Evolutionary conservation across 2,888 invertebrate species (phyloP), one percentile per base, ranked within the genome.

Genomic region (Xylota sylvarum): DNA sequence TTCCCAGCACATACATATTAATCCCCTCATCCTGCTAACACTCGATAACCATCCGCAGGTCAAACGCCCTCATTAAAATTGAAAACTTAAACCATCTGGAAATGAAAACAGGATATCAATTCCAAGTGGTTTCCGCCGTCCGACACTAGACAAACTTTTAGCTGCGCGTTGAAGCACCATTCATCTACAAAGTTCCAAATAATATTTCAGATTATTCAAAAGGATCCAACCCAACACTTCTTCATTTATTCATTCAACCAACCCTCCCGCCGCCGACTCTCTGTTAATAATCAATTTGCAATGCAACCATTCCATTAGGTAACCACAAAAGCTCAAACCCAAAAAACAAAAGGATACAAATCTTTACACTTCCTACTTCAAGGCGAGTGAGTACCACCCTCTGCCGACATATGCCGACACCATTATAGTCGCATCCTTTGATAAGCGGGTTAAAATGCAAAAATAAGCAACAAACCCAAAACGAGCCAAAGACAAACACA

Each of bases 401-500:
- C 7, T 35, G 40, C 12, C 46, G 6, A 27, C 70, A 67, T 46
- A 55, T 58, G 32, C 74, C 64, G 23, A 64, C 55, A 35, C 56
- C 14, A 19, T 70, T 32, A 46, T 14, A 62, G 19, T 62, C 52
- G 35, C 37, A 77, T 65, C 82, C 77, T 70, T 77, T 77, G 64
- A 81, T 55, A 70, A 70, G 30, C n/a, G 37, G 19, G 70, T 62
- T 35, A 30, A 64, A 55, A 67, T 62, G 60, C 30, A 69, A 83
- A 74, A 77, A 62, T 65, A 65, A 56, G 19, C 69, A 55, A 40
- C 65, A 64, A 48, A 46, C 64, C 60, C 27, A 60, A 58, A 65
- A 62, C 60, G 64, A 76, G 55, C 12, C 64, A 72, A 72, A 79
- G 46, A 80, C 56, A 76, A 81, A 81, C 74, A 76, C 76, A 81